Conservation (phyloP, 2,113 vertebrate genomes). For the Atlantisia rogersi region DNA sequence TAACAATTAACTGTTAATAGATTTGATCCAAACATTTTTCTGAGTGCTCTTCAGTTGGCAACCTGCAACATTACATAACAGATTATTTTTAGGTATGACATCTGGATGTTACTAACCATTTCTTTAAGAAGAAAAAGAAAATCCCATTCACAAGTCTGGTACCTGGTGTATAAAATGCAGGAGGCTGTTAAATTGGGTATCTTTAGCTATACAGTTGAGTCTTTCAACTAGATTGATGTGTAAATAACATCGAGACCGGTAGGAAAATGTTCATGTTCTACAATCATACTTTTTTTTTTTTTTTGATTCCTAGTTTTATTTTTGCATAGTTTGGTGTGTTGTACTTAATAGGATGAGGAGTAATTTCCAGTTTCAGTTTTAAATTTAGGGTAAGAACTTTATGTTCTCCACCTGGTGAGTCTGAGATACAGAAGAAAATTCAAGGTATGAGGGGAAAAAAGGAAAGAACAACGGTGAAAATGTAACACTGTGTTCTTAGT, state of each 20-base stretch:
- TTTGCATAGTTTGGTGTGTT: background rate
- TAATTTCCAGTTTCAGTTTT: background rate
- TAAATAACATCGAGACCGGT: background rate
- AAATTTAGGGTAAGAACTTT: background rate
- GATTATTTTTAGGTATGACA: background rate
- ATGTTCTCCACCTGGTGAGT: background rate
- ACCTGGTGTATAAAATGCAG: background rate
- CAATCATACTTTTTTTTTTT: background rate
- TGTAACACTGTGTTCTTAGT: background rate
- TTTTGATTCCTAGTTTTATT: background rate
- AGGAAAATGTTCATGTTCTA: background rate
- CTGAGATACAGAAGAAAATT: background rate
- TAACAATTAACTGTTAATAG: background rate
- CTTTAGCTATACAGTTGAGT: background rate
- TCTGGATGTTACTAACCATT: background rate
- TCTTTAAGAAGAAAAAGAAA: background rate
- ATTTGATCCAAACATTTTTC: background rate
- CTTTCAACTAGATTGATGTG: fast-evolving
- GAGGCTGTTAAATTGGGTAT: background rate
- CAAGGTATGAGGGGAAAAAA: background rate
- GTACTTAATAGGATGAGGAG: background rate
- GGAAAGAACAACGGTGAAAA: background rate
- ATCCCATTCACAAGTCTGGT: background rate
- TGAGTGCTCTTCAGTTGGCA: background rate
- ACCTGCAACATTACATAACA: background rate